These are phyloP conservation scores for Crossaster papposus DNA, from an alignment of 53 echinoderm and acorn worm species.

Conservation along the genomic window DNA sequence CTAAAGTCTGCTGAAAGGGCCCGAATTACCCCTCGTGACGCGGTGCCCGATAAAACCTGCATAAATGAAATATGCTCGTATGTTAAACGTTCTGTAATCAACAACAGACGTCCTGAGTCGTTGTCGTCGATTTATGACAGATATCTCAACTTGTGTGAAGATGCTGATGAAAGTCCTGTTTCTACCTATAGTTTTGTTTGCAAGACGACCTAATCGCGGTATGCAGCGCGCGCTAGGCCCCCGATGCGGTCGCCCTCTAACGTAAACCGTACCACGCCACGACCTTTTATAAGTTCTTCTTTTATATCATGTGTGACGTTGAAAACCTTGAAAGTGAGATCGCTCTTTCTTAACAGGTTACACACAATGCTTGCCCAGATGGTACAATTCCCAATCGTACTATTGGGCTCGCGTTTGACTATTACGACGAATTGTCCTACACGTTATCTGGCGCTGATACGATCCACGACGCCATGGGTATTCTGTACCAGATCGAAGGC, in stretches of 20 bases:
- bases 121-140: slow-evolving; percentile 1
- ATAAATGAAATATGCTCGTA: not conserved
- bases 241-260: no score
- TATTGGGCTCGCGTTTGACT: not conserved
- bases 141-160: not conserved
- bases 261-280: no score
- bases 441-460: slow-evolving; percentile 17
- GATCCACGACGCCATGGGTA: slow-evolving; percentile 42
- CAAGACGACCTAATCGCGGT: no score
- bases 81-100: not conserved
- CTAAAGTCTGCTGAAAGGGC: not conserved
- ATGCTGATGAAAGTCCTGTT: slow-evolving; percentile 1
- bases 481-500: slow-evolving; percentile 26
- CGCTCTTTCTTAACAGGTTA: not conserved
- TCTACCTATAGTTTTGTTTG: not conserved
- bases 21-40: not conserved
- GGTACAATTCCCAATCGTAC: not conserved
- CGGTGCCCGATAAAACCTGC: not conserved
- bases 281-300: no score
- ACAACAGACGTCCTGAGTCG: not conserved
- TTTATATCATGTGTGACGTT: not conserved
- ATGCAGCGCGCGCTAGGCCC: no score
- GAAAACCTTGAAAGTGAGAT: slow-evolving; percentile 12
- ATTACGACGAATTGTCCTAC: slow-evolving; percentile 19
- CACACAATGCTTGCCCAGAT: not conserved